A percentile compares a stretch with the other conserved stretches of the same genome.
Conservation (phyloP, 1,140 invertebrate genomes). For the Drosophila malerkotliana region DNA sequence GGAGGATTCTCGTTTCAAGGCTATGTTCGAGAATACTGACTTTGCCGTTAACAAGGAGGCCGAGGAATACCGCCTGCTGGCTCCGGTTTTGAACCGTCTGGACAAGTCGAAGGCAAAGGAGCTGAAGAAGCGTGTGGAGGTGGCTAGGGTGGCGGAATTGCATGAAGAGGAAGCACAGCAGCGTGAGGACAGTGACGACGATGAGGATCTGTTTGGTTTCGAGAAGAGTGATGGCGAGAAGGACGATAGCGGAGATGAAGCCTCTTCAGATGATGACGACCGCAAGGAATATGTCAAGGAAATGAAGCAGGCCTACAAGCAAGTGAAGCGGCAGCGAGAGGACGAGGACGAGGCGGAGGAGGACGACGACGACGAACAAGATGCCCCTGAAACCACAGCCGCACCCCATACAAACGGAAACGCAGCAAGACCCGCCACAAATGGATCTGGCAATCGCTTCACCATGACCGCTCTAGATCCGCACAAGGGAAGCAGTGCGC, state of each 20-base stretch:
- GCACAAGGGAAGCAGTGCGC: conserved; percentile 35
- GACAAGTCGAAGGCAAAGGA: conserved; percentile 88
- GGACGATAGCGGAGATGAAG: conserved; percentile 73
- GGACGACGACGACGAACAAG: neutral
- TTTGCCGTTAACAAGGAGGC: conserved; percentile 96
- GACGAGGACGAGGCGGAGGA: conserved; percentile 80
- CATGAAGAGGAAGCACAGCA: conserved; percentile 75
- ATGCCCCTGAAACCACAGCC: conserved; percentile 17
- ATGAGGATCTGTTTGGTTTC: conserved; percentile 83
- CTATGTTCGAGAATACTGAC: conserved; percentile 95
- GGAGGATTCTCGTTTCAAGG: conserved; percentile 94
- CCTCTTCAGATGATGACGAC: conserved; percentile 92
- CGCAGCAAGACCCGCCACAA: conserved; percentile 1
- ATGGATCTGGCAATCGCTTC: conserved; percentile 38
- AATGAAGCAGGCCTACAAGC: conserved; percentile 90
- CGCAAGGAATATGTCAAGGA: conserved; percentile 91
- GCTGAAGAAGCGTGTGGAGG: conserved; percentile 83
- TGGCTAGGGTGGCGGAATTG: conserved; percentile 80
- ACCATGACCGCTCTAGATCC: conserved; percentile 53
- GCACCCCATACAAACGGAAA: conserved; percentile 41
- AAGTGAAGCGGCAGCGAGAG: conserved; percentile 82
- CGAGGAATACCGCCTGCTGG: conserved; percentile 94
- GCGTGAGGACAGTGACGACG: conserved; percentile 81
- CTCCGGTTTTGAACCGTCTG: conserved; percentile 94
- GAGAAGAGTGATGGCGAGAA: conserved; percentile 64